Conservation (phyloP, 2,797 vertebrate genomes). For the Okamejei kenojei region DNA sequence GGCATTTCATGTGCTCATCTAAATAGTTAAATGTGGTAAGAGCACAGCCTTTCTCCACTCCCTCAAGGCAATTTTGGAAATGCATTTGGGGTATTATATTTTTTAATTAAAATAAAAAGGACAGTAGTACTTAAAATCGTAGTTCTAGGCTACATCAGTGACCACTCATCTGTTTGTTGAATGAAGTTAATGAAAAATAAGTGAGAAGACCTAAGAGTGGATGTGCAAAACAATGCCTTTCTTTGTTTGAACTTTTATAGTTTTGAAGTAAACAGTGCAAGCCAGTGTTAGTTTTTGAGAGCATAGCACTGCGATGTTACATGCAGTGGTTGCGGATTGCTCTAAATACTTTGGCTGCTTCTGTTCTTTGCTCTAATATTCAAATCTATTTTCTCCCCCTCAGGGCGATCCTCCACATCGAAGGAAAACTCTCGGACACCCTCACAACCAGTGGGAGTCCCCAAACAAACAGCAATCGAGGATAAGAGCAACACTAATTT, state of each 20-base stretch:
- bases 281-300: neutral
- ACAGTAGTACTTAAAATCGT: neutral
- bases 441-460: conserved; percentile 57
- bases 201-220: neutral
- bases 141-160: neutral
- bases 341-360: neutral
- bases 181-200: neutral
- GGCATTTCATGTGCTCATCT: too few species aligned
- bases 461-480: conserved; percentile 66
- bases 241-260: neutral
- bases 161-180: neutral
- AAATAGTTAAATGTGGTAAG: too few species aligned
- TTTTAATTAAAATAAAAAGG: neutral
- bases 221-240: neutral
- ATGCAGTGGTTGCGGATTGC: neutral
- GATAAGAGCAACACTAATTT: conserved; percentile 70
- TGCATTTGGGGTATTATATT: neutral
- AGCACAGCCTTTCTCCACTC: too few species aligned
- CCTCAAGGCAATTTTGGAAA: neutral
- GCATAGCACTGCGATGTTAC: neutral
- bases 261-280: neutral
- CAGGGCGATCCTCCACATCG: conserved; percentile 64
- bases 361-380: conserved; percentile 45
- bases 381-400: conserved; percentile 6
- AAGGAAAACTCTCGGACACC: conserved; percentile 76